Evolutionary conservation across 2,888 invertebrate genomes (phyloP).

Genomic region (Cheilosia soror): DNA sequence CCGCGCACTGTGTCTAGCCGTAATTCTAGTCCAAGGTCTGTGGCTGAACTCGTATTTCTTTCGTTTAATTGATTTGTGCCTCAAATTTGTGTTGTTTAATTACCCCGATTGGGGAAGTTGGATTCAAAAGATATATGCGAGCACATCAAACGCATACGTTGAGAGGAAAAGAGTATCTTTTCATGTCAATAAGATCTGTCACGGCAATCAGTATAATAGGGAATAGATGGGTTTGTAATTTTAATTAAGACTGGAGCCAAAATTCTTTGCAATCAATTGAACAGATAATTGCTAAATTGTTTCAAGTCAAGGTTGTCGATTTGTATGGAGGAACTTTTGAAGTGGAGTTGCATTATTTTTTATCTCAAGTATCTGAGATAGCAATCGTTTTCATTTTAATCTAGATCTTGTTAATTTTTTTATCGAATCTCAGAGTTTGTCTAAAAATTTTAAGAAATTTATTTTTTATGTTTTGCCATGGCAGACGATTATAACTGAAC

Average conservation of each 20-base stretch:
- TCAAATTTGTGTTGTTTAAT: constrained; percentile 38
- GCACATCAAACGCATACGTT: not conserved
- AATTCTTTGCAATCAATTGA: constrained; percentile 59
- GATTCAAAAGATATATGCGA: constrained; percentile 6
- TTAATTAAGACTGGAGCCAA: constrained; percentile 67
- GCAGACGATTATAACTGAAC: too few relatives aligned
- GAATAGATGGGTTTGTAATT: constrained; percentile 28
- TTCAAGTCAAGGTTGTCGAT: constrained; percentile 27
- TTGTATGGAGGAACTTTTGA: not conserved
- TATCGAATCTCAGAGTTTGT: too few relatives aligned
- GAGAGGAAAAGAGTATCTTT: not conserved
- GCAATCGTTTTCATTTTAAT: too few relatives aligned
- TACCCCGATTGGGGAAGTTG: constrained; percentile 24
- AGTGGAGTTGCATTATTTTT: not conserved
- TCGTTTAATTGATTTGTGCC: constrained; percentile 51
- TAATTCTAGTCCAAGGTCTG: constrained; percentile 61
- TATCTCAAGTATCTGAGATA: too few relatives aligned
- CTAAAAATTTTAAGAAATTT: too few relatives aligned
- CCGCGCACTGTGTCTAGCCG: constrained; percentile 29
- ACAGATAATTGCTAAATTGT: constrained; percentile 28
- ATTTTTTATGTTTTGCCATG: too few relatives aligned
- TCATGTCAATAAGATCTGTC: constrained; percentile 25
- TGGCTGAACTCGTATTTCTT: constrained; percentile 5
- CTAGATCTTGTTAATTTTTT: too few relatives aligned
- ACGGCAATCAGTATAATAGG: constrained; percentile 32